phyloP scores from a whole-genome alignment of 2,797 vertebrate species.

The Vespertilio murinus region DNA sequence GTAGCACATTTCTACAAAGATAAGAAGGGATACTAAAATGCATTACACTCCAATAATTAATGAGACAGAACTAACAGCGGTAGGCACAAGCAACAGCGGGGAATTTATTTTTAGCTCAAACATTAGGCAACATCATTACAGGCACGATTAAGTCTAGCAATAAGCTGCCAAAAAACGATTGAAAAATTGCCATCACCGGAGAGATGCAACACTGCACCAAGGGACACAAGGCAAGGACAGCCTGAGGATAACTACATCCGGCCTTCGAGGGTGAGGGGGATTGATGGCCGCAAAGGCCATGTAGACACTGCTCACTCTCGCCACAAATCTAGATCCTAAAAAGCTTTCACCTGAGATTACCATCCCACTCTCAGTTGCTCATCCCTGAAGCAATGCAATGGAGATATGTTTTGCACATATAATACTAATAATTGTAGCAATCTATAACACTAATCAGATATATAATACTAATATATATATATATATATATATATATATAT shows the following conservation, averaged over 20 bases:
- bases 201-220: background rate
- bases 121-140: slow-evolving; percentile 45
- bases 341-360: background rate
- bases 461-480: background rate
- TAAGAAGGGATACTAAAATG: background rate
- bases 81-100: background rate
- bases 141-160: slow-evolving; percentile 46
- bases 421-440: background rate
- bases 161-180: slow-evolving; percentile 22
- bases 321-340: background rate
- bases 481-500: background rate
- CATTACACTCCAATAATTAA: slow-evolving; percentile 22
- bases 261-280: background rate
- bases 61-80: slow-evolving; percentile 25
- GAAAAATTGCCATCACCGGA: slow-evolving; percentile 31
- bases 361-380: background rate
- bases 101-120: slow-evolving; percentile 69
- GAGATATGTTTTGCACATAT: background rate
- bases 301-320: too few species aligned
- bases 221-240: background rate
- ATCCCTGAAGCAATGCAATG: background rate
- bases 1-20: background rate
- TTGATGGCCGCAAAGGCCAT: background rate
- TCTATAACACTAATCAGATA: background rate
- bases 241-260: background rate